Conservation (phyloP, 2,888 invertebrate genomes). For the Catocala sponsa region DNA sequence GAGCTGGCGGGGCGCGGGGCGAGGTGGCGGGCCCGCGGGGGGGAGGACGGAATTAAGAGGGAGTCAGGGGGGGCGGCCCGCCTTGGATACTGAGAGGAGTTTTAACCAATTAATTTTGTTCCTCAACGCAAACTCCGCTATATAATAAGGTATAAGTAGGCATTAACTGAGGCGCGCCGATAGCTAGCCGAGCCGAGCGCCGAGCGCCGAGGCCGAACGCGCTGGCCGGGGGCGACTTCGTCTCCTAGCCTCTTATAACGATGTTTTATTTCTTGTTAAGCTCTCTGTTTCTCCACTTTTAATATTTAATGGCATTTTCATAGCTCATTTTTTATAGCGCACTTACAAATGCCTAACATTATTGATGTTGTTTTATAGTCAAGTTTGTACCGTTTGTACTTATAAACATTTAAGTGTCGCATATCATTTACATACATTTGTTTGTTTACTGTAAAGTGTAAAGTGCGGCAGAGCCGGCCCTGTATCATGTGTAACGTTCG, state of each 20-base stretch:
- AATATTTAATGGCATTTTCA: conserved; percentile 88
- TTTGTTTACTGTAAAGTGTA: background rate
- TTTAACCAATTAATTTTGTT: conserved; percentile 89
- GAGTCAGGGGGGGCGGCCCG: conserved; percentile 79
- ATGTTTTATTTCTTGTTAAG: conserved; percentile 88
- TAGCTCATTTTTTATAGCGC: conserved; percentile 86
- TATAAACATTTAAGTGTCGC: conserved; percentile 53
- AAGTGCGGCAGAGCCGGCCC: background rate
- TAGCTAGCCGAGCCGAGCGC: conserved; percentile 75
- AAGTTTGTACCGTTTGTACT: conserved; percentile 38
- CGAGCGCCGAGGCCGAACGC: conserved; percentile 1
- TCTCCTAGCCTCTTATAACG: conserved; percentile 84
- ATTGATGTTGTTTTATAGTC: conserved; percentile 77
- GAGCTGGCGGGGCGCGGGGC: conserved; percentile 78
- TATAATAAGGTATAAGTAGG: conserved; percentile 89
- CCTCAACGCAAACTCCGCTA: conserved; percentile 89
- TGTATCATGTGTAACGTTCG: no score
- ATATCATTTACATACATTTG: conserved; percentile 40
- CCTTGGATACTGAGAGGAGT: conserved; percentile 89
- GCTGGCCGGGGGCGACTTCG: conserved; percentile 76
- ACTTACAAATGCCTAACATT: conserved; percentile 83
- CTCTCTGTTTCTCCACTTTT: conserved; percentile 88
- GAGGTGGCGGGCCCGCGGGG: conserved; percentile 65
- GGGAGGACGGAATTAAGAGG: conserved; percentile 81
- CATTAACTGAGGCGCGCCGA: conserved; percentile 87